Conservation (phyloP, 2,888 invertebrate genomes). For the Microctonus brassicae region DNA sequence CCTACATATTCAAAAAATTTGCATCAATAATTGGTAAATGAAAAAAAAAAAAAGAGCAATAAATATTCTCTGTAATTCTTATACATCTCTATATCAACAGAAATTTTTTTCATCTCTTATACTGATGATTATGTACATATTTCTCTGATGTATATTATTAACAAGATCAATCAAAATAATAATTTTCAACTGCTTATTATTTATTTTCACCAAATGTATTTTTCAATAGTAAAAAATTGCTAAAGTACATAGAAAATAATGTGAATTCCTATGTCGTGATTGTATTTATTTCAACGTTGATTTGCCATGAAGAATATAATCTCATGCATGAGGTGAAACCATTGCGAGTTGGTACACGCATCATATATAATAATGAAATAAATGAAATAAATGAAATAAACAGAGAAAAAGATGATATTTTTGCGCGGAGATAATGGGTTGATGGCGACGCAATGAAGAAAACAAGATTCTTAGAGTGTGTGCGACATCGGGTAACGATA, state of each 20-base stretch:
- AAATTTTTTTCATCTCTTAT: no score
- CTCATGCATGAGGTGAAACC: not conserved
- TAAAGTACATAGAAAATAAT: not conserved
- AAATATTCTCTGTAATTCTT: no score
- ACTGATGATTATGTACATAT: no score
- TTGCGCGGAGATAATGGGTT: conserved; percentile 30
- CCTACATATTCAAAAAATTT: no score
- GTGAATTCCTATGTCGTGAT: conserved; percentile 14
- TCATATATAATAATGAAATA: not conserved
- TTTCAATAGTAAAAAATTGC: not conserved
- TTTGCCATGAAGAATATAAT: not conserved
- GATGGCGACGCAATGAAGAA: conserved; percentile 11
- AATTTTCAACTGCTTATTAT: not conserved
- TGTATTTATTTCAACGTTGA: not conserved
- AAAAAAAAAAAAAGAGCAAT: no score
- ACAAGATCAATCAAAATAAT: no score
- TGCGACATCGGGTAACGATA: conserved; percentile 30
- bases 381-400: not conserved
- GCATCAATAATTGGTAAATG: no score
- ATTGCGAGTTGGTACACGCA: not conserved
- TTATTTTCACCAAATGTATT: no score
- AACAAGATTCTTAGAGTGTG: conserved; percentile 8
- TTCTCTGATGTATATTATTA: no score
- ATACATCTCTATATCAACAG: no score
- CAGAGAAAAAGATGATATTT: not conserved